Base-by-base conservation (phyloP, 2,888 invertebrate genomes). In the Ypsolopha sequella region DNA sequence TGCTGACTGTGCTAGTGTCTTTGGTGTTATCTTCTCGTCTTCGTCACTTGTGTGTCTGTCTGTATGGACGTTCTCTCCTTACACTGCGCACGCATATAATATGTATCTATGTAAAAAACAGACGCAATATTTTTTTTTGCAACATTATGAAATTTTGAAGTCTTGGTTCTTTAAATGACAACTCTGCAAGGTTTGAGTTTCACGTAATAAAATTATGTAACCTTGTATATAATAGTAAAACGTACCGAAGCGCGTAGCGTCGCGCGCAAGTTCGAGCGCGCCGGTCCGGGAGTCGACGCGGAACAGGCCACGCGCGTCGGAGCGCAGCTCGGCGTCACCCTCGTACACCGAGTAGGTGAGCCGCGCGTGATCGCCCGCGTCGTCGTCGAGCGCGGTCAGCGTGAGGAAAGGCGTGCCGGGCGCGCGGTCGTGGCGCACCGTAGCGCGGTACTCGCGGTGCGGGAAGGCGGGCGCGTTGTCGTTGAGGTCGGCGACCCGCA, bases 401-500 rank as follows among this genome's bases (percentile, higher is more conserved):
- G 76, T 68, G 53, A 84, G 70, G 68, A 85, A 75, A 50, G 82
- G 76, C 56, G 62, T 64, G 55, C 55, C 68, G 50, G 74, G 73
- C 52, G 77, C 64, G 55, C 71, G 70, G 64, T 73, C 75, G 41
- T 88, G 84, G 59, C 90, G 89, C 57, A 93, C 91, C 53, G 91
- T 90, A 36, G 92, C 91, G 74, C 93, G 92, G 75, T 96, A 96
- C 74, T 95, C 92, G 58, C 89, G 90, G 53, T 93, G 82, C 56
- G 91, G 84, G 74, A 95, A 96, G 52, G 79, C 80, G 0, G 97
- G 97, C 50, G 91, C 84, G 75, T 95, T 93, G 73, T 97, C 96
- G 78, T 96, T 96, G 57, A 91, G 89, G 79, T 97, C 97, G 24
- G 88, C 85, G 48, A 98, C 92, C 71, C 91, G 91, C 41, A 98